Evolutionary conservation across 2,888 invertebrate genomes (phyloP).

Genomic region (Orchesellides sinensis): DNA sequence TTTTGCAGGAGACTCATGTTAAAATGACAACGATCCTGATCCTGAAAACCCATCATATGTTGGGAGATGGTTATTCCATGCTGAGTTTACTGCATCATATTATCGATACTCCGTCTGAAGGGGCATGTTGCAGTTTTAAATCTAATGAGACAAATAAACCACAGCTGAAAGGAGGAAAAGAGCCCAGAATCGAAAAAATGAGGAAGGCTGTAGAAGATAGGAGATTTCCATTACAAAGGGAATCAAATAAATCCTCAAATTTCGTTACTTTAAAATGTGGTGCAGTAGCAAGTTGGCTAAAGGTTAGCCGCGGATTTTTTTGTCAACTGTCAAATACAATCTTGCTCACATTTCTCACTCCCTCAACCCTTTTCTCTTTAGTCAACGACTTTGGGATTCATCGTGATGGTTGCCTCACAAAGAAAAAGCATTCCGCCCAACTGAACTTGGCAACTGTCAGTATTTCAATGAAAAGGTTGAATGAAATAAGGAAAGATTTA

Average conservation of each 20-base stretch:
- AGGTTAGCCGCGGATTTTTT: background rate
- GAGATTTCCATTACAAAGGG: conserved; percentile 16
- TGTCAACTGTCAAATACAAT: conserved; percentile 12
- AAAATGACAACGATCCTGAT: conserved; percentile 29
- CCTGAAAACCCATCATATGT: conserved; percentile 26
- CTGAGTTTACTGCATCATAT: conserved; percentile 32
- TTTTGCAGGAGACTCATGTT: background rate
- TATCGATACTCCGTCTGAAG: conserved; percentile 4
- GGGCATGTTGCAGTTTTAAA: no score
- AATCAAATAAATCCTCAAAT: background rate
- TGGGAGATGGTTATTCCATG: conserved; percentile 40
- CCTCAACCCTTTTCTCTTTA: background rate
- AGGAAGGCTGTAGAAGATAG: background rate
- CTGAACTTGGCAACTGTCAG: background rate
- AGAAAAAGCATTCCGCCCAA: background rate
- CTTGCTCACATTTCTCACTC: conserved; percentile 12
- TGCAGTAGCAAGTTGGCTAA: background rate
- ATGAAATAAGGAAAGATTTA: conserved; percentile 9
- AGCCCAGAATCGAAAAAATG: background rate
- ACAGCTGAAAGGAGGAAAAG: background rate
- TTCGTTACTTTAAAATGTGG: background rate
- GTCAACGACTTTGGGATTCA: conserved; percentile 7
- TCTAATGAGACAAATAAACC: background rate
- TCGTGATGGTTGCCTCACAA: conserved; percentile 5
- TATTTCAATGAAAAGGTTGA: conserved; percentile 10